Base-by-base conservation (phyloP, 2,888 invertebrate genomes). In the Atethmia centrago region DNA sequence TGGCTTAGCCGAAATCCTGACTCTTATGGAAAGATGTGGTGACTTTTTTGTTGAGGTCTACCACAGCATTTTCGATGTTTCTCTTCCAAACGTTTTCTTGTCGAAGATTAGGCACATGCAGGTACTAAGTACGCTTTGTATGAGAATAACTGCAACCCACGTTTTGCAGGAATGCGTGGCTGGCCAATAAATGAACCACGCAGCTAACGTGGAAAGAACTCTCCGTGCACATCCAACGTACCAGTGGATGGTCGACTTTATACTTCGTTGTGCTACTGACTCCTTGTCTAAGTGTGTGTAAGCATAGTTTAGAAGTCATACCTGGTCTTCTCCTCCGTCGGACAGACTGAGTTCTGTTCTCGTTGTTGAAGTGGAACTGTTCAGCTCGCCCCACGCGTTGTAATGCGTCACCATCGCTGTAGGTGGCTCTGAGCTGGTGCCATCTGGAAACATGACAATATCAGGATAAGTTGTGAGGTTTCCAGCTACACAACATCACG, bases 311-410 rank as follows among this genome's bases (percentile, higher is more conserved):
- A 47, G 45, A 63, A 16, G 4, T n/a, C 10, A 51, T 69, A 95
- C 95, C 92, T 93, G 93, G 8, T 95, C 95, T 16, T 94, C 94
- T 2, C 88, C 88, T 19, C 89, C 90, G 81, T 96, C 96, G 0
- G 95, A 94, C 0, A 92, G 69, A 73, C 95, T 95, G 0, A 96
- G 92, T 58, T 96, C 96, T 0, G 96, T 96, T 36, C 94, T 90
- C 8, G 95, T 96, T 14, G 96, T 96, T 3, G 96, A 95, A 0
- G 94, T 95, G 45, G 95, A 96, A 58, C 94, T 93, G 56, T 88
- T 89, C 31, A 95, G 86, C 8, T 94, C 93, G 1, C 88, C 88
- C 96, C 96, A 96, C 0, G 88, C 90, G 78, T 92, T 93, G 73
- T 90, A 87, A 47, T 84, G 88, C 0, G 90, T 89, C 61, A 91